Conservation (phyloP, 2,888 invertebrate genomes). For the Cyaniris semiargus region DNA sequence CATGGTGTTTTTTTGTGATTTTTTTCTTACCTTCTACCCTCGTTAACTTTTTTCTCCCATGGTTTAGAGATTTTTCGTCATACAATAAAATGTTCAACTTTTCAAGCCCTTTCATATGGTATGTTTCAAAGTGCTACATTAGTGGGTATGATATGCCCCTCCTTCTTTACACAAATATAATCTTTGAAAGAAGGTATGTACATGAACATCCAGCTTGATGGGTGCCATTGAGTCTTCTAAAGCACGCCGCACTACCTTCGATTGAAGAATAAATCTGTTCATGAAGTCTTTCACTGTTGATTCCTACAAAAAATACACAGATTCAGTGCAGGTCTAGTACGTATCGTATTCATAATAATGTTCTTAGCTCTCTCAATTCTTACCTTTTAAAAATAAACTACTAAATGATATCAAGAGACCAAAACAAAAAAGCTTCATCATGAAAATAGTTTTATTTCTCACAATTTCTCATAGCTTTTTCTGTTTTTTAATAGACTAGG, state of each 20-base stretch:
- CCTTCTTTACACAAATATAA: too few species aligned
- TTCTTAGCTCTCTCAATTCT: background rate
- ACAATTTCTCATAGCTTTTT: background rate
- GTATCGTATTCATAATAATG: background rate
- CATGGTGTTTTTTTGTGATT: too few species aligned
- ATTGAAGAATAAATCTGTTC: slow-evolving; percentile 90
- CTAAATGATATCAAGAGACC: background rate
- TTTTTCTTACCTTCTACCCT: too few species aligned
- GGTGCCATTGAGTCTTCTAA: slow-evolving; percentile 94
- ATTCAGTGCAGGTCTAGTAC: background rate
- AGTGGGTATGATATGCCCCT: too few species aligned
- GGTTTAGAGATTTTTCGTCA: too few species aligned
- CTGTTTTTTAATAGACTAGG: background rate
- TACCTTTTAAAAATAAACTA: slow-evolving; percentile 22
- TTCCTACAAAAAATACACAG: slow-evolving; percentile 56
- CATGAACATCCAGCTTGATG: slow-evolving; percentile 97
- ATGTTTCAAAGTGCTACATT: too few species aligned
- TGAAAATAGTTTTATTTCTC: background rate
- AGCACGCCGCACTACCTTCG: slow-evolving; percentile 88
- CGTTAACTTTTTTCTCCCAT: too few species aligned
- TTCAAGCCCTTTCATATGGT: too few species aligned
- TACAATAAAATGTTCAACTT: too few species aligned
- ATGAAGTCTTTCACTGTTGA: slow-evolving; percentile 81
- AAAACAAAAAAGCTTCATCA: background rate
- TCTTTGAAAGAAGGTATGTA: too few species aligned